These are phyloP conservation scores for Chlamydotis undulata DNA, from an alignment of 2,113 vertebrate species.

Conservation along the genomic window DNA sequence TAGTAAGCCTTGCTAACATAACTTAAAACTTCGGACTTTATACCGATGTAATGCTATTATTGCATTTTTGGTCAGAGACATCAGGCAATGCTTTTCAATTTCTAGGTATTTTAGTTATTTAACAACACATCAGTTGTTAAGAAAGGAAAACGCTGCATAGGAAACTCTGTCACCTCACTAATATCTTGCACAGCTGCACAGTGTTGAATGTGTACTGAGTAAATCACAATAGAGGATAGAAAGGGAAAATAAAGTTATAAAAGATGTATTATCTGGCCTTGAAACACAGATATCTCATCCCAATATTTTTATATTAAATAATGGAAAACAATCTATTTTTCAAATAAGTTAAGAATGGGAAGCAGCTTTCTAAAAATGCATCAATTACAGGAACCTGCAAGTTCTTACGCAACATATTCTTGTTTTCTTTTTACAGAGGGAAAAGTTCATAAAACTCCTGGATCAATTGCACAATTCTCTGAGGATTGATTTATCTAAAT, in stretches of 20 bases:
- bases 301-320: not conserved
- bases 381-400: not conserved
- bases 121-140: not conserved
- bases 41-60: not conserved
- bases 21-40: not conserved
- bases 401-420: not conserved
- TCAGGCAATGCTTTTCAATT: not conserved
- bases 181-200: not conserved
- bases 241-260: not conserved
- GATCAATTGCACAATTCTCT: constrained; percentile 98
- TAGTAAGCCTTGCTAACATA: not conserved
- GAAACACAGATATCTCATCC: not conserved
- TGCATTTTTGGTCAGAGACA: not conserved
- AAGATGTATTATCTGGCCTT: not conserved
- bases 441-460: constrained; percentile 97
- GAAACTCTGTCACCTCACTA: not conserved
- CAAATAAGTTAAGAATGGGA: not conserved
- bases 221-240: not conserved
- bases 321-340: not conserved
- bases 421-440: constrained; percentile 83
- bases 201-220: not conserved
- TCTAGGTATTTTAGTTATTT: not conserved
- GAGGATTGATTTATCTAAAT: constrained; percentile 97
- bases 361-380: not conserved
- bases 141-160: not conserved